Percentiles rank a stretch among this genome's conserved stretches.
phyloP scores from a whole-genome alignment of 2,113 vertebrate genomes.

The Calidris pygmaea region DNA sequence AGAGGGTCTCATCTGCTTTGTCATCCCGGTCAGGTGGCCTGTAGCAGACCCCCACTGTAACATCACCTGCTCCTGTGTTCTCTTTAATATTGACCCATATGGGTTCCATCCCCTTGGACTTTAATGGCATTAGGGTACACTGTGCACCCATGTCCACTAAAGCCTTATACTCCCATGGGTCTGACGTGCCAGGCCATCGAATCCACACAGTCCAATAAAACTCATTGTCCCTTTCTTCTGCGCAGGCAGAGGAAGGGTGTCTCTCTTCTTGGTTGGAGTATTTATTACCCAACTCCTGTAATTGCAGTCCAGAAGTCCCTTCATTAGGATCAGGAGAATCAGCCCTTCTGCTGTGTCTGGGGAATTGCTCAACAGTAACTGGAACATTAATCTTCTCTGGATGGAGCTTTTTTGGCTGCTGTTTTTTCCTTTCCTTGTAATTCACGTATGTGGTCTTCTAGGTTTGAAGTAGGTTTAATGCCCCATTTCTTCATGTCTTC shows the following conservation, averaged over 20 bases:
- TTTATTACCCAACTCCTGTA: neutral
- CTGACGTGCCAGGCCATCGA: neutral
- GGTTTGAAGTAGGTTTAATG: neutral
- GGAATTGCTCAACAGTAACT: neutral
- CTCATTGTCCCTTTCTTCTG: neutral
- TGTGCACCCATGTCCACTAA: neutral
- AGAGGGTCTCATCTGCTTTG: no score
- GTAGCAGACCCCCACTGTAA: no score
- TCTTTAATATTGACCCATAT: neutral
- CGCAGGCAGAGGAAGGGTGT: neutral
- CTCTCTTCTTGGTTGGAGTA: neutral
- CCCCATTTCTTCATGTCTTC: neutral
- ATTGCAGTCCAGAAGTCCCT: neutral
- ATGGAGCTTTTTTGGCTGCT: neutral
- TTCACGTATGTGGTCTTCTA: neutral
- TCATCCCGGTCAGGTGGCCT: no score
- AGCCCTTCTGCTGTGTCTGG: neutral
- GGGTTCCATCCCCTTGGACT: neutral
- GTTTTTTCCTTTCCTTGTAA: neutral
- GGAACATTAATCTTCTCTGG: neutral
- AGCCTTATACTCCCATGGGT: neutral
- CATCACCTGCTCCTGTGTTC: no score
- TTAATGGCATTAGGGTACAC: neutral
- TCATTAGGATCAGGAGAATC: neutral
- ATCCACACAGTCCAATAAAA: neutral